Percentiles rank a stretch among this genome's conserved stretches.
Evolutionary conservation across 2,888 invertebrate species (phyloP).

Genomic region (Zhuqinia jingwanae): DNA sequence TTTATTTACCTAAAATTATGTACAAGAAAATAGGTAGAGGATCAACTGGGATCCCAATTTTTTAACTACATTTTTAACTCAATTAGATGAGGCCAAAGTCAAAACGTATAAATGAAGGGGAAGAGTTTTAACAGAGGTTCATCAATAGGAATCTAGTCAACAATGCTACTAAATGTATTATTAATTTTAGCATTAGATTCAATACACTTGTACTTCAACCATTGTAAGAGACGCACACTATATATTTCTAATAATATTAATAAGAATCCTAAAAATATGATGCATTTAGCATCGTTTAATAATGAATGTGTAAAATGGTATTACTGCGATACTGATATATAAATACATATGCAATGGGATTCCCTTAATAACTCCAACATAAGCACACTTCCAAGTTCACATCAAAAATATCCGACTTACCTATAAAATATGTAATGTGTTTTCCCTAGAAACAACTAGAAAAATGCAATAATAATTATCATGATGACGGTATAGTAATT

Average conservation of each 20-base stretch:
- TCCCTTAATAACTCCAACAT: conserved; percentile 2
- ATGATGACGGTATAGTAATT: background rate
- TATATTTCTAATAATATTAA: background rate
- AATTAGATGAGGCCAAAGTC: too few relatives aligned
- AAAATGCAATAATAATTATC: background rate
- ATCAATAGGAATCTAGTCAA: conserved; percentile 9
- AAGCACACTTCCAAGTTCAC: background rate
- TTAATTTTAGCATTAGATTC: background rate
- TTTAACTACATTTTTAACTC: background rate
- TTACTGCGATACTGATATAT: background rate
- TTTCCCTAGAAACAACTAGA: background rate
- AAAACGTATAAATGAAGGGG: background rate
- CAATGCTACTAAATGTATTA: background rate
- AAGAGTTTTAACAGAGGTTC: too few relatives aligned
- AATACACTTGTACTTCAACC: conserved; percentile 2
- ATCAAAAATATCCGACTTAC: too few relatives aligned
- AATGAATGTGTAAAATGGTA: background rate
- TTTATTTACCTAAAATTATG: too few relatives aligned
- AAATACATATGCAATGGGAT: conserved; percentile 6
- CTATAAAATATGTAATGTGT: too few relatives aligned
- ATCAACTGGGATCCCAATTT: background rate
- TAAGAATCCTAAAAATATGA: too few relatives aligned
- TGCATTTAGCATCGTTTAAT: background rate
- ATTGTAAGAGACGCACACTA: conserved; percentile 10
- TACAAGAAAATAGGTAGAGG: too few relatives aligned